phyloP scores from a whole-genome alignment of 1,140 invertebrate species.

The Eumeta japonica region DNA sequence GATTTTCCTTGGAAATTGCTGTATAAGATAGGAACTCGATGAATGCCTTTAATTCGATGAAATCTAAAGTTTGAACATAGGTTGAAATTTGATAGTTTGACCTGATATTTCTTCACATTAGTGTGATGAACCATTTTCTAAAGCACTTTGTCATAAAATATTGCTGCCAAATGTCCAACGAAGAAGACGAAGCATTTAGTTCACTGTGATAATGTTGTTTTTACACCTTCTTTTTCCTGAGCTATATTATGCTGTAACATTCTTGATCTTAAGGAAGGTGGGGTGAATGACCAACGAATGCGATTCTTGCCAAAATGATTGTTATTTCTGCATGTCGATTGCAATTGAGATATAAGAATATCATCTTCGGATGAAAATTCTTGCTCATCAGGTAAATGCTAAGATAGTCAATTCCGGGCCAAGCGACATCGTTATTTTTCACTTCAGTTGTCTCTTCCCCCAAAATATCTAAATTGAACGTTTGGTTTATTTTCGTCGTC shows the following conservation, averaged over 20 bases:
- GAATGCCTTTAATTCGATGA: constrained; percentile 18
- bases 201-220: constrained; percentile 4
- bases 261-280: constrained; percentile 8
- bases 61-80: constrained; percentile 12
- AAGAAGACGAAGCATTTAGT: constrained; percentile 7
- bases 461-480: no score
- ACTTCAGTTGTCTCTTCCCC: no score
- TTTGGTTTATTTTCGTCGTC: no score
- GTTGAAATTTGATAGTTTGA: constrained; percentile 12
- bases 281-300: constrained; percentile 9
- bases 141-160: constrained; percentile 13
- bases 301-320: constrained; percentile 9
- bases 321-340: no score
- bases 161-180: constrained; percentile 8
- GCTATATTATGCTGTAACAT: constrained; percentile 11
- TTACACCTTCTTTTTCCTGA: constrained; percentile 7
- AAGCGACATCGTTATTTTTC: no score
- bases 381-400: no score
- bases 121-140: constrained; percentile 10
- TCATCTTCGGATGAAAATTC: no score
- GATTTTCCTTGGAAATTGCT: constrained; percentile 26
- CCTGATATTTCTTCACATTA: constrained; percentile 8
- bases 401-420: no score
- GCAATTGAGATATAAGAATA: no score
- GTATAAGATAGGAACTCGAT: constrained; percentile 19